phyloP scores from a whole-genome alignment of 2,888 invertebrate genomes.

The Aphodius granarius region DNA sequence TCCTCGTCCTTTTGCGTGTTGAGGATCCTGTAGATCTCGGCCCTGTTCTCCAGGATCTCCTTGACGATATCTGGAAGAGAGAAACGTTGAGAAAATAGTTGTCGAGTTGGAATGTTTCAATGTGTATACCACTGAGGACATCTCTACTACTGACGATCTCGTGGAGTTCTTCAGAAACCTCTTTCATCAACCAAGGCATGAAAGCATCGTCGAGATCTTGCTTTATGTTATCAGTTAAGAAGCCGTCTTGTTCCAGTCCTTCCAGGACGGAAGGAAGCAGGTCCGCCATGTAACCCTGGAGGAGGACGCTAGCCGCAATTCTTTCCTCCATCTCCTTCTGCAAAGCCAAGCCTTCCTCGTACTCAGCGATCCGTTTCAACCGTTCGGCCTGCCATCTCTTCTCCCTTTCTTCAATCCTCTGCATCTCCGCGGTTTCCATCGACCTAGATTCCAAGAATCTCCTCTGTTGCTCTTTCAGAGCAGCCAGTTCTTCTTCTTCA shows the following conservation, averaged over 20 bases:
- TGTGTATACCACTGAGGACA: constrained; percentile 67
- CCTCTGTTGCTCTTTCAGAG: constrained; percentile 77
- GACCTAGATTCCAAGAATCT: constrained; percentile 72
- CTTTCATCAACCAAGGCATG: constrained; percentile 84
- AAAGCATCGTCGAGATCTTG: constrained; percentile 76
- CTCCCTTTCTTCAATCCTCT: constrained; percentile 80
- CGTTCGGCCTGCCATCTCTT: constrained; percentile 68
- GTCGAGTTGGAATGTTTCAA: not conserved
- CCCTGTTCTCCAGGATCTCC: constrained; percentile 76
- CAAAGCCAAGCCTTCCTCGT: constrained; percentile 62
- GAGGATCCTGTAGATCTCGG: constrained; percentile 61
- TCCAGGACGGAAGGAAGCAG: constrained; percentile 83
- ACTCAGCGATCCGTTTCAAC: constrained; percentile 73
- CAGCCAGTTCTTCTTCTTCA: constrained; percentile 89
- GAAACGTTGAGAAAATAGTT: not conserved
- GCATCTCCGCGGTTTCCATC: constrained; percentile 80
- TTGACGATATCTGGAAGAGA: constrained; percentile 67
- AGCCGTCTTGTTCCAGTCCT: constrained; percentile 75
- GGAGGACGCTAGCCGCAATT: constrained; percentile 79
- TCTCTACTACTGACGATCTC: constrained; percentile 80
- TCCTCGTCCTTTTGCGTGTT: constrained; percentile 46
- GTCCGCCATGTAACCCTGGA: constrained; percentile 85
- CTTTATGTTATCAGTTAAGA: constrained; percentile 64
- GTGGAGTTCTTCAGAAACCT: constrained; percentile 80
- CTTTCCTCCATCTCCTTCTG: constrained; percentile 75